Evolutionary conservation across 1,140 invertebrate genomes (phyloP), one percentile per base, ranked within the genome.

Genomic region (Drosophila subpulchrella): DNA sequence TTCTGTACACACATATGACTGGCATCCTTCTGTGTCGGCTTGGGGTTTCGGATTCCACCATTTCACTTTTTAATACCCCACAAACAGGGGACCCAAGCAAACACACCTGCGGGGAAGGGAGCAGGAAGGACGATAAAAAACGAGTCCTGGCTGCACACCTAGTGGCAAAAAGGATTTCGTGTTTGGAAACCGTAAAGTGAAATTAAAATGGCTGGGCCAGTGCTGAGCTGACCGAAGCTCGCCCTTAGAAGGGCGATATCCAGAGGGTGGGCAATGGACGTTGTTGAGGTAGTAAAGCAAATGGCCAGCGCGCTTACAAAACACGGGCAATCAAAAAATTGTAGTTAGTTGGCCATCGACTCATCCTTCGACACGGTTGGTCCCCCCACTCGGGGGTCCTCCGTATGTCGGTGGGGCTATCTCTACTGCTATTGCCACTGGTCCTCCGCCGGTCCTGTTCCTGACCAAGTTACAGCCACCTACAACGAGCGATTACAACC

Each of bases 131-230:
- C 66, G 66, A 83, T 83, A 84, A 84, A 85, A 83, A 84, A 85
- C 65, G 66, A 77, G 66, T 68, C 48, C 76, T 67, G 55, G 61
- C 51, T 58, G 62, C 80, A 67, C 77, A 81, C 77, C 66, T 78
- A 75, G 72, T 75, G 59, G 78, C 75, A 88, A 83, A 76, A 83
- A 83, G 83, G 84, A 86, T 88, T 88, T 83, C 72, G 84, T 88
- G 82, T 86, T 86, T 88, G 82, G 70, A 77, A 88, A 89, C 84
- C 83, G 84, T 88, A 89, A 88, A 88, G 83, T 88, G 83, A 88
- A 88, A 88, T 88, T 88, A 89, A 88, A 88, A 86, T 88, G 71
- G 84, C 61, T 88, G 46, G 67, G 76, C 62, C 60, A 75, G 70
- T 57, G 70, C 47, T 77, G 66, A 66, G 78, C 83, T 78, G 75